Evolutionary conservation across 2,797 vertebrate genomes (phyloP), one percentile per base, ranked within the genome.

Genomic region (Liasis olivaceus): DNA sequence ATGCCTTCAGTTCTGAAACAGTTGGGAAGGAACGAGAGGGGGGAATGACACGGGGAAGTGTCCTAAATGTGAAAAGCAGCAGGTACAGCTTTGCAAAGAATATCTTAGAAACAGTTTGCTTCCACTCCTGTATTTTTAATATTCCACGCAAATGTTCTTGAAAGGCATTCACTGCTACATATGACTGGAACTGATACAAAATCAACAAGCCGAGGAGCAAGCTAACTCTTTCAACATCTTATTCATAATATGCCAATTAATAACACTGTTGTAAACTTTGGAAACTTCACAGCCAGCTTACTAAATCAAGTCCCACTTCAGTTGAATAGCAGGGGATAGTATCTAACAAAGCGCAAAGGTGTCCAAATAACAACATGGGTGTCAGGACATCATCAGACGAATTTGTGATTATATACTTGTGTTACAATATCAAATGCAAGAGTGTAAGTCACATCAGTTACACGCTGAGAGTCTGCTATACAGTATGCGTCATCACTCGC

Each of bases 81-180:
- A 97, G 97, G 91, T 96, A 98, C 13, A 97, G 98, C 94, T 98
- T 87, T 98, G 92, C 97, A 98, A 60, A 97, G 96, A 72, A 98
- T 97, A 88, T 98, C 96, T 98, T 98, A 94, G 95, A 96, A 86
- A 97, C 92, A 36, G 97, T 98, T 85, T 98, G 97, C 51, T 98
- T 97, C 8, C 98, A 98, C 97, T 98, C 97, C 96, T 96, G 95
- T 93, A 94, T 95, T 94, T 92, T 60, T 97, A 96, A 98, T 94
- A 9, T 96, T 92, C 51, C 92, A 97, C 96, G 93, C 97, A 98
- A 93, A 97, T 96, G 28, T 97, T 97, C 93, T 97, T 85, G 98
- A 95, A 96, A 97, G 62, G 97, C 97, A 0, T 95, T 97, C 95
- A 98, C 96, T 2, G 97, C 84, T 95, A 97, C 92, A 97, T 96